Percentiles rank a stretch among this genome's conserved stretches.
Evolutionary conservation across 2,888 invertebrate genomes (phyloP).

Genomic region (Eupithecia subumbrata): DNA sequence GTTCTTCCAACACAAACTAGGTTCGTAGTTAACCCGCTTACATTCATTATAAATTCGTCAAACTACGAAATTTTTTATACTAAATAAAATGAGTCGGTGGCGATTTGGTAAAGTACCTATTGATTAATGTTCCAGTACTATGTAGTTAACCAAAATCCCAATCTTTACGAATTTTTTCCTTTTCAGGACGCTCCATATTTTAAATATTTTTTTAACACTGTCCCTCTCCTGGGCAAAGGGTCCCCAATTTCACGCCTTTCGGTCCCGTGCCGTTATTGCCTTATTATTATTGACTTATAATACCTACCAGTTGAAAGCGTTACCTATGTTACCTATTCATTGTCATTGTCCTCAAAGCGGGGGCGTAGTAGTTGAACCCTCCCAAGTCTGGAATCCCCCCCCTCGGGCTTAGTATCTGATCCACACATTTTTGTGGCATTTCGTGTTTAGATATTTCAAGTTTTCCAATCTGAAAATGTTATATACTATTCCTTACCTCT

Average conservation of each 20-base stretch:
- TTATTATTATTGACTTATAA: background rate
- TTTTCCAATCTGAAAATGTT: background rate
- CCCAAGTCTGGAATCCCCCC: background rate
- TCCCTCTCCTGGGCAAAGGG: background rate
- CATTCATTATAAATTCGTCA: too few relatives aligned
- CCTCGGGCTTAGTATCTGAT: background rate
- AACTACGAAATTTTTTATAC: too few relatives aligned
- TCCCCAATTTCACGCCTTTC: background rate
- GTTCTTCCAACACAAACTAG: too few relatives aligned
- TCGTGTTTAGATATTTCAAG: background rate
- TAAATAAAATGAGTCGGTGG: conserved; percentile 19
- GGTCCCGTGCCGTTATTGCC: background rate
- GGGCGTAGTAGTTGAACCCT: background rate
- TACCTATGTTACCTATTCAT: too few relatives aligned
- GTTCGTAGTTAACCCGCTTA: too few relatives aligned
- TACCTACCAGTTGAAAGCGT: background rate
- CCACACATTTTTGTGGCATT: background rate
- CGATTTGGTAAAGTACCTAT: conserved; percentile 1
- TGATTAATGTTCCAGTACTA: background rate
- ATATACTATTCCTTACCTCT: background rate
- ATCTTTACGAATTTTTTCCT: background rate
- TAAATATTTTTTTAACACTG: background rate
- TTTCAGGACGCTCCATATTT: background rate
- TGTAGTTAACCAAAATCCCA: background rate
- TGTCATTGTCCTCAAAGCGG: background rate